Base-by-base conservation (phyloP, 35 echinoderm and acorn worm genomes). In the Holothuria glaberrima region DNA sequence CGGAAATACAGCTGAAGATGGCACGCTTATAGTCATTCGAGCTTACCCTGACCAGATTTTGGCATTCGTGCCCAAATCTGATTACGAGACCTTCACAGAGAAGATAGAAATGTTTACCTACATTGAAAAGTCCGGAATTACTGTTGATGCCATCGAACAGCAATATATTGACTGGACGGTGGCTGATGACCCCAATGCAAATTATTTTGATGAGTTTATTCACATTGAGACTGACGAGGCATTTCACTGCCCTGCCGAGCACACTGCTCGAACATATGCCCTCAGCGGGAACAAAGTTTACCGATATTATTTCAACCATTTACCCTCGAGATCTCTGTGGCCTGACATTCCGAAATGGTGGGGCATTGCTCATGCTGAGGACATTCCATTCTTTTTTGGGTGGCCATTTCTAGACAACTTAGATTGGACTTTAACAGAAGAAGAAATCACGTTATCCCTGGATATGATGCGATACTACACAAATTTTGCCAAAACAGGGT, bases 1-100 rank as follows among this genome's bases (percentile, higher is more conserved):
- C 28, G 94, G 94, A 45, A 87, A 89, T 46, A 96, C 92, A 48
- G 48, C 22, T 12, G 94, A 96, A n/a, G 94, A 96, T 57, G 94
- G 94, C n/a, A 77, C 91, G 0, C 66, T 92, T 20, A 80, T 66
- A 9, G 83, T 83, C 7, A 21, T 78, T 58, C 41, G 71, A 29
- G 30, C 57, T 18, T 76, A 88, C 72, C 86, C 86, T 48, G 70
- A 34, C 20, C 58, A 60, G 58, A 66, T 86, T 46, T 16, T 59
- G 17, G 25, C 27, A 24, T 52, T 7, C 1, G 9, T 48, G 3
- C 59, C 84, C 6, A 41, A 58, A 29, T 80, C 73, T 30, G 59
- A 82, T 30, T 90, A 80, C 29, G 64, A 90, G 9, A 79, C 30
- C 22, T 78, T 90, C n/a, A 46, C 45, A 25, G 50, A 56, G 9